Base-by-base conservation (phyloP, 1,140 invertebrate genomes). In the Samia ricini region DNA sequence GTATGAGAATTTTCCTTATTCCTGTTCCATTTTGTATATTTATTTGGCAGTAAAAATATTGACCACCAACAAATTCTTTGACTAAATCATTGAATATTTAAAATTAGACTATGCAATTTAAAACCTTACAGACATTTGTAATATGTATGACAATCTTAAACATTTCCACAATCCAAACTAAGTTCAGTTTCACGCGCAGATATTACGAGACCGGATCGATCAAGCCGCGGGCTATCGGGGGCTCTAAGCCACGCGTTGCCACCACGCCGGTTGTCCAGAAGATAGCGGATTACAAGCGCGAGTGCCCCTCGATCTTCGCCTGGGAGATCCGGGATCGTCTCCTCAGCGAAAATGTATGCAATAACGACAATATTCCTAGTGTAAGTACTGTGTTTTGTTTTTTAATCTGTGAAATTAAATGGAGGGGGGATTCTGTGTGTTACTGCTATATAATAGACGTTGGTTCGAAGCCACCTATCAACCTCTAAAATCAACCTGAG, bases 181-280 rank as follows among this genome's bases (percentile, higher is more conserved):
- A 85, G 73, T 76, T 82, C 77, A 81, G 78, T 69, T 78, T 81
- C 71, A 70, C 80, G 76, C 88, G 26, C 92, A 98, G 97, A 91
- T 99, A 99, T 91, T 99, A 99, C 92, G 98, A 99, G 91, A 99
- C 98, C n/a, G 98, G 98, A 58, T 98, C 97, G 54, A 99, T 99
- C 75, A 95, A 97, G 81, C 98, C 98, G 6, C 92, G 98, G 49
- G 98, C 98, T 22, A 99, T 99, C 74, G 98, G 98, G 23, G 98
- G 98, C 24, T 98, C 97, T 24, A 99, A 99, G 85, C 98, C 98
- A 26, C 26, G 26, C 26, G 26, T 26, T n/a, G 98, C 97, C n/a
- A 99, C 97, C 2, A 95, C 96, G 1, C 95, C 95, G 49, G 98
- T 99, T 19, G 97, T 99, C 10, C 94, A 95, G 81, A 98, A 98